Base-by-base conservation (phyloP, 2,797 vertebrate genomes). In the Tapera naevia region DNA sequence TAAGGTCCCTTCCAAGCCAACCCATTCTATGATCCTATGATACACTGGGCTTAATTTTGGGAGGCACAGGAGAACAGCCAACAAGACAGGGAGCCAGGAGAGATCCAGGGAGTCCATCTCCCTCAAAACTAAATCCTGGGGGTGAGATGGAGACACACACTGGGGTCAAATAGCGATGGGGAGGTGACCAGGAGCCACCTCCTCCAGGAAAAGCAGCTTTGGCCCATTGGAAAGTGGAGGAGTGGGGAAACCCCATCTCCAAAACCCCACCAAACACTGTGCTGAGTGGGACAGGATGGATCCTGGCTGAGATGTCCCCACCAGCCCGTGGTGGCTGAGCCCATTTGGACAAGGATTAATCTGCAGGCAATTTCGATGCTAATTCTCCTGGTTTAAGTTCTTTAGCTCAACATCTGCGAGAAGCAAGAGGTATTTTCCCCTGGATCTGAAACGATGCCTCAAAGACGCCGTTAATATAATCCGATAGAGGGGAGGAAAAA, bases 241-340 rank as follows among this genome's bases (percentile, higher is more conserved):
- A 70, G 19, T 0, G 6, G 54, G 35, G 80, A 24, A 57, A 17
- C 0, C 5, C 0, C 1, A 2, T 2, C 25, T 10, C 67, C 27
- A 25, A 60, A 27, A 60, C 0, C 9, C 9, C 66, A 3, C 5
- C 60, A 9, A 58, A 33, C 1, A 4, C 41, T 28, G 45, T 16
- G 30, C 32, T 0, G 2, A 71, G 23, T 3, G 73, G 70, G 33
- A 5, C 0, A 0, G 61, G 83, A 18, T 0, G 64, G 66, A 30
- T 70, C 87, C 56, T 2, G 56, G 33, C 13, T 1, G 21, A 30
- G 45, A 19, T 4, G 64, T 18, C 72, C 56, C 24, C 60, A 11
- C 6, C 83, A 65, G 30, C 80, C 62, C 2, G 2, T 0, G 2
- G 37, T 5, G 16, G 24, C 65, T 6, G 5, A 67, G 21, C 74